phyloP scores from a whole-genome alignment of 1,140 invertebrate genomes.

The Thrips palmi region DNA sequence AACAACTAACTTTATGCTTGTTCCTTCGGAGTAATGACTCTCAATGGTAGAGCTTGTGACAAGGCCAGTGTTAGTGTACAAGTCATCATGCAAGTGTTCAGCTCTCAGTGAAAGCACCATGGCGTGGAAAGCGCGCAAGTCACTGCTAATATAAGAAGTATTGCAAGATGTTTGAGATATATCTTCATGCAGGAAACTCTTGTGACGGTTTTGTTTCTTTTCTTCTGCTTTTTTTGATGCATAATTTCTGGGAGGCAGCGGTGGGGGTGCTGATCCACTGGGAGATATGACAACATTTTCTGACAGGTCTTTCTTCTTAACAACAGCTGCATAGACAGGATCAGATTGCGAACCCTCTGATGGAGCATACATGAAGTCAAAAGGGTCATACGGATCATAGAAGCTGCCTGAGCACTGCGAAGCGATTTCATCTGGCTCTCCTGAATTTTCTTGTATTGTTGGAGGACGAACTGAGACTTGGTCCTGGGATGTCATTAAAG shows the following conservation, averaged over 20 bases:
- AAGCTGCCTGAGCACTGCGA: conserved; percentile 47
- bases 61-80: conserved; percentile 55
- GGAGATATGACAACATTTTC: conserved; percentile 36
- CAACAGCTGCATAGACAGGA: conserved; percentile 55
- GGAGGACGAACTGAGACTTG: not conserved
- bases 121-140: conserved; percentile 57
- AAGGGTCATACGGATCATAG: conserved; percentile 70
- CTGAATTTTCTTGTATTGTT: not conserved
- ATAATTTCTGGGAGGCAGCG: conserved; percentile 26
- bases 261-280: conserved; percentile 34
- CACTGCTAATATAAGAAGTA: conserved; percentile 42
- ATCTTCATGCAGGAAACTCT: conserved; percentile 47
- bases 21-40: conserved; percentile 50
- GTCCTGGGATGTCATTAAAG: conserved; percentile 30
- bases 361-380: conserved; percentile 56
- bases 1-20: conserved; percentile 71
- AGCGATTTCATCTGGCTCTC: conserved; percentile 20
- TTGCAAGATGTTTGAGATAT: conserved; percentile 40
- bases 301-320: no score
- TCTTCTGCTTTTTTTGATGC: not conserved
- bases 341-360: conserved; percentile 44
- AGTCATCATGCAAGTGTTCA: conserved; percentile 48
- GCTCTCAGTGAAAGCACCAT: conserved; percentile 57
- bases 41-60: conserved; percentile 66
- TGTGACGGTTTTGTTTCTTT: not conserved